These are phyloP conservation scores for Albula goreensis DNA, from an alignment of 2,113 vertebrate genomes.

Conservation along the genomic window DNA sequence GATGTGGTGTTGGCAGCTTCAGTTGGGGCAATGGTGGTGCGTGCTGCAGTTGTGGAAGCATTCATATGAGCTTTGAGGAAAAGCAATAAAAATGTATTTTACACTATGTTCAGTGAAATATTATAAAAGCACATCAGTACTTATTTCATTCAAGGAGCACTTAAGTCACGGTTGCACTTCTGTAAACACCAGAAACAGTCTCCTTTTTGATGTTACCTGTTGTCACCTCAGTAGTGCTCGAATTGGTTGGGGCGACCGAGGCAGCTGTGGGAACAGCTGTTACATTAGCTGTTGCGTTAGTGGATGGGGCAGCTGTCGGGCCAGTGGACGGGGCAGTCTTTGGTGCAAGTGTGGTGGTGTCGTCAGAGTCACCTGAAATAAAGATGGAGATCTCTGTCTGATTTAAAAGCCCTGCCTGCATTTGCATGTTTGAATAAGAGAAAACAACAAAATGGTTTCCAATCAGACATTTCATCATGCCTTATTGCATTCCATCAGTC, in stretches of 20 bases:
- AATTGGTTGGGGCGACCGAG: not conserved
- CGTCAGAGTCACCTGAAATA: not conserved
- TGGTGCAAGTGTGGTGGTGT: not conserved
- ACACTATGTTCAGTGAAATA: not conserved
- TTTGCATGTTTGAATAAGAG: not conserved
- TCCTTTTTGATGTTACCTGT: slow-evolving; percentile 55
- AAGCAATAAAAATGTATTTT: not conserved
- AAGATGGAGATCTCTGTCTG: not conserved
- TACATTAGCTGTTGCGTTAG: slow-evolving; percentile 25
- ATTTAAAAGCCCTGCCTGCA: not conserved
- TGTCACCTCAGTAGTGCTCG: slow-evolving; percentile 21
- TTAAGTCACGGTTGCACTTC: no score
- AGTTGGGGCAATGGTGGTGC: not conserved
- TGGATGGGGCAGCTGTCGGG: slow-evolving; percentile 19
- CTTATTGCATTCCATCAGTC: not conserved
- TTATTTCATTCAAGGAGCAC: no score
- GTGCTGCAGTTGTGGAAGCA: not conserved
- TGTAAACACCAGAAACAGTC: no score
- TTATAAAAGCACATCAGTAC: no score
- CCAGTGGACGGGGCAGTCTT: not conserved
- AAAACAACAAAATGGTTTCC: no score
- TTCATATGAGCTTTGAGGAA: not conserved
- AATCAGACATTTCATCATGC: no score
- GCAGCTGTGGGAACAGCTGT: slow-evolving; percentile 4
- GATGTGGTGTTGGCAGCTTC: not conserved